These are phyloP conservation scores for Sandelia bainsii DNA, from an alignment of 2,797 vertebrate genomes.

Conservation along the genomic window DNA sequence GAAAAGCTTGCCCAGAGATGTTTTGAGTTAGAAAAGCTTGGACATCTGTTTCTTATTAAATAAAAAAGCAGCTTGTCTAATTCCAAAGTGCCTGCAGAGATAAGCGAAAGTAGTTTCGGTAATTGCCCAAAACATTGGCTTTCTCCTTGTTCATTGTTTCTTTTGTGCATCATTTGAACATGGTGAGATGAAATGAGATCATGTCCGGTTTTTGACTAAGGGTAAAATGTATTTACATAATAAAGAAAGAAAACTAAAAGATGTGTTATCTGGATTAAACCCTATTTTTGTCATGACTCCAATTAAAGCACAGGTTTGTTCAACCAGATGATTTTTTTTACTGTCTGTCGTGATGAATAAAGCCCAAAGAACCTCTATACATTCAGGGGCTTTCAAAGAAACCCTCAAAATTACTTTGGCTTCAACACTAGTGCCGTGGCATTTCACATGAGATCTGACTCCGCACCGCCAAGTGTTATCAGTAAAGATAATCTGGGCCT, in stretches of 20 bases:
- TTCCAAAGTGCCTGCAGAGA: conserved; percentile 74
- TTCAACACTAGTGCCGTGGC: conserved; percentile 48
- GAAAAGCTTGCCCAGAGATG: conserved; percentile 55
- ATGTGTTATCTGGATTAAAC: conserved; percentile 40
- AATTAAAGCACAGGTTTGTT: conserved; percentile 38
- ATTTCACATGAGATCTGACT: conserved; percentile 60
- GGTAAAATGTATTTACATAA: conserved; percentile 32
- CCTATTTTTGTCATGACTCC: conserved; percentile 39
- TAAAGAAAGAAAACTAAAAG: conserved; percentile 29
- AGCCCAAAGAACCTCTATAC: conserved; percentile 42
- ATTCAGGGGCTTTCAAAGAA: conserved; percentile 55
- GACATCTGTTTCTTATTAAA: conserved; percentile 79
- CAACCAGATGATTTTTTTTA: conserved; percentile 15
- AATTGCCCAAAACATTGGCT: conserved; percentile 61
- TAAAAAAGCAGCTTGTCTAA: conserved; percentile 46
- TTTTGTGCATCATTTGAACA: conserved; percentile 47
- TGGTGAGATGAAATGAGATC: conserved; percentile 53
- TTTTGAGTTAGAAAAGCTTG: conserved; percentile 54
- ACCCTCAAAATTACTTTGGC: conserved; percentile 70
- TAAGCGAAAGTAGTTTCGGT: conserved; percentile 70
- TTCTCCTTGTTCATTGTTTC: conserved; percentile 51
- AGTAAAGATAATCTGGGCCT: conserved; percentile 65
- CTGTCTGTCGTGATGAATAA: conserved; percentile 41
- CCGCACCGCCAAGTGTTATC: conserved; percentile 75
- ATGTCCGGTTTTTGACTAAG: conserved; percentile 40